Evolutionary conservation across 2,797 vertebrate species (phyloP).

Genomic region (Phoeniculus purpureus): DNA sequence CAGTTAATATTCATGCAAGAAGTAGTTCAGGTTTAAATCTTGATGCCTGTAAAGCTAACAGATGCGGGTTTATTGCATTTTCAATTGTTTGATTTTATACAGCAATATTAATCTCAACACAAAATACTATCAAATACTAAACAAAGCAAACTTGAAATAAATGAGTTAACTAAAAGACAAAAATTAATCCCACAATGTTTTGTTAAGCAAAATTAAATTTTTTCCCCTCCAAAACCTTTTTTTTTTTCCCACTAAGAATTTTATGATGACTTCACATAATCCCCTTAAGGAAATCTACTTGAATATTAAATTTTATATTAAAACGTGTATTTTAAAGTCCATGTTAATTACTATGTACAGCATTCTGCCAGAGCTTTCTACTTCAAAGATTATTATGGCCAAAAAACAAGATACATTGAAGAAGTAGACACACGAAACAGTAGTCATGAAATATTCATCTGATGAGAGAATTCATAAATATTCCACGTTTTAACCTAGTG

Average conservation of each 20-base stretch:
- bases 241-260: background rate
- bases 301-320: slow-evolving; percentile 27
- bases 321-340: background rate
- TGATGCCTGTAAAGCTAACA: background rate
- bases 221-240: background rate
- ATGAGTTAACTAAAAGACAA: background rate
- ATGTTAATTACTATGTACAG: background rate
- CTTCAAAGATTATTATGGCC: slow-evolving; percentile 32
- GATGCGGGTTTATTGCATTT: background rate
- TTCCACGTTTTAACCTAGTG: slow-evolving; percentile 17
- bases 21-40: slow-evolving; percentile 4
- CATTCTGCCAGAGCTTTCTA: background rate
- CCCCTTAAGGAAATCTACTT: background rate
- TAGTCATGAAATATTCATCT: slow-evolving; percentile 61
- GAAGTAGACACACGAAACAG: slow-evolving; percentile 15
- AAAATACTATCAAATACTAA: background rate
- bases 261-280: background rate
- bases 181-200: background rate
- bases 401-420: slow-evolving; percentile 7
- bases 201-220: background rate
- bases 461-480: slow-evolving; percentile 43
- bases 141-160: background rate
- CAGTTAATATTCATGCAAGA: slow-evolving; percentile 23
- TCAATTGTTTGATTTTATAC: background rate
- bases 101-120: background rate